Conservation (phyloP, 2,797 vertebrate species). For the Sparus aurata region DNA sequence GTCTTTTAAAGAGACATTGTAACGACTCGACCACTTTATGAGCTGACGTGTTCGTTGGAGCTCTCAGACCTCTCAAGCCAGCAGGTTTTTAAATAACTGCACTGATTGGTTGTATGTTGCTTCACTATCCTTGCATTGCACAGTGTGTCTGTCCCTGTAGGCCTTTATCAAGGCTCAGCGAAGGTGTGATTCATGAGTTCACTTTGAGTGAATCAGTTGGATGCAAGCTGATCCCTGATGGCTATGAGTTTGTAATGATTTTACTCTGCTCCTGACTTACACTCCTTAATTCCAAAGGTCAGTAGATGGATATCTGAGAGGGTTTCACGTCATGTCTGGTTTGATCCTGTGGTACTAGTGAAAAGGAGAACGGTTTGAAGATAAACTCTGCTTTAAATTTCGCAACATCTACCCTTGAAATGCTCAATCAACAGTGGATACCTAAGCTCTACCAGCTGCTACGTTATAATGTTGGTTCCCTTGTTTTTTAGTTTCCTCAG, state of each 20-base stretch:
- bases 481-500: slow-evolving; percentile 18
- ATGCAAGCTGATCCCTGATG: slow-evolving; percentile 10
- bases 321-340: slow-evolving; percentile 24
- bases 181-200: not conserved
- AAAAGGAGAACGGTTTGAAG: not conserved
- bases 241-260: slow-evolving; percentile 18
- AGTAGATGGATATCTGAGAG: slow-evolving; percentile 4
- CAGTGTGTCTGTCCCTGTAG: not conserved
- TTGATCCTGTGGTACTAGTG: slow-evolving; percentile 64
- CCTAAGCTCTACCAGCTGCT: slow-evolving; percentile 57
- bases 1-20: slow-evolving; percentile 34
- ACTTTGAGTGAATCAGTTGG: slow-evolving; percentile 2
- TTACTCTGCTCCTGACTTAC: slow-evolving; percentile 13
- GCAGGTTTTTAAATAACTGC: slow-evolving; percentile 18
- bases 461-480: slow-evolving; percentile 12
- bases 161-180: slow-evolving; percentile 20
- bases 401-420: slow-evolving; percentile 23
- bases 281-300: slow-evolving; percentile 20
- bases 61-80: slow-evolving; percentile 33
- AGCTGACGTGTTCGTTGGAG: slow-evolving; percentile 16
- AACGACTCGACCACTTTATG: slow-evolving; percentile 53
- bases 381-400: slow-evolving; percentile 34
- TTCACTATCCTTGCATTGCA: slow-evolving; percentile 3
- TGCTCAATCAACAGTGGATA: slow-evolving; percentile 5
- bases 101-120: slow-evolving; percentile 37